Evolutionary conservation across 2,888 invertebrate genomes (phyloP).

Genomic region (Coleophora flavipennella): DNA sequence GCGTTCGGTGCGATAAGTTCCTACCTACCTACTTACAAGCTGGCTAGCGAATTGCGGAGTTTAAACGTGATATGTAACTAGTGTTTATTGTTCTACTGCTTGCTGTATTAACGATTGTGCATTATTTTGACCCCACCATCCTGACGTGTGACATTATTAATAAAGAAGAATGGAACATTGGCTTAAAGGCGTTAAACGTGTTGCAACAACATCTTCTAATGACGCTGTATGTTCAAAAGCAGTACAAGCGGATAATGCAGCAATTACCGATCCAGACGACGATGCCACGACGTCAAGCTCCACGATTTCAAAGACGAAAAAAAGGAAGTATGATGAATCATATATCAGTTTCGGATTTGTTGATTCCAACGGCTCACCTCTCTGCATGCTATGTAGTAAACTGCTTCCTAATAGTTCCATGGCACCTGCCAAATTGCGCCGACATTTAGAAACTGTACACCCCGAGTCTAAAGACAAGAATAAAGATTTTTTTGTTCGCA

Average conservation of each 20-base stretch:
- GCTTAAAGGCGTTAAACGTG: conserved; percentile 18
- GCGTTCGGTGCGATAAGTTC: conserved; percentile 6
- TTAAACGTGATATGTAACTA: too few species aligned
- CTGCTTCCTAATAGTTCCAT: conserved; percentile 21
- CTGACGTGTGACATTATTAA: conserved; percentile 16
- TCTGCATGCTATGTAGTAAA: conserved; percentile 15
- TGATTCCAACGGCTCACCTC: conserved; percentile 20
- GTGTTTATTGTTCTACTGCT: conserved; percentile 11
- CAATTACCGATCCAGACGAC: too few species aligned
- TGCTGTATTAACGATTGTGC: conserved; percentile 14
- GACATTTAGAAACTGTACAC: conserved; percentile 19
- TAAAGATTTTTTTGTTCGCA: too few species aligned
- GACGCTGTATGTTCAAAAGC: conserved; percentile 17
- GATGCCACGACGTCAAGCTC: conserved; percentile 18
- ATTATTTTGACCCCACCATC: conserved; percentile 13
- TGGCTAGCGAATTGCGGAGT: conserved; percentile 12
- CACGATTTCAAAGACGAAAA: conserved; percentile 17
- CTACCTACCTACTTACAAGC: conserved; percentile 8
- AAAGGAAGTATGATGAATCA: conserved; percentile 15
- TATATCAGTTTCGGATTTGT: conserved; percentile 22
- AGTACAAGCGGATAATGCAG: conserved; percentile 15
- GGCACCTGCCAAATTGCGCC: conserved; percentile 20
- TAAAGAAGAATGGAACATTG: conserved; percentile 20
- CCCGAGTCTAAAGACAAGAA: conserved; percentile 19
- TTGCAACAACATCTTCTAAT: conserved; percentile 17